These are phyloP conservation scores for Deroplatys truncata DNA, from an alignment of 2,888 invertebrate species.

Conservation along the genomic window DNA sequence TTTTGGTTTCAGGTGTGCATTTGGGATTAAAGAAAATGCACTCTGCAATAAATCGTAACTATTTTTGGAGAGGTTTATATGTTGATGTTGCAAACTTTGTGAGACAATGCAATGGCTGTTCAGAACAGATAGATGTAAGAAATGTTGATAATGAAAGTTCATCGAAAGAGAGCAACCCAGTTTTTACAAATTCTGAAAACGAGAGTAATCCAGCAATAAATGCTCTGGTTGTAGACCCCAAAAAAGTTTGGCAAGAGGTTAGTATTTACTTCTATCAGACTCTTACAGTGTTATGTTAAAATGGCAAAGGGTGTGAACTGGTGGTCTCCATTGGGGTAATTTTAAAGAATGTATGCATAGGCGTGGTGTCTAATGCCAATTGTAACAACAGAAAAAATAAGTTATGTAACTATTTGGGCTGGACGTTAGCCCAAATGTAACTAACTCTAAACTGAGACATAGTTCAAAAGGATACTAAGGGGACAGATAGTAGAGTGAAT, in stretches of 20 bases:
- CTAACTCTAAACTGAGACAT: no score
- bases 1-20: constrained; percentile 34
- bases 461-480: no score
- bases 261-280: background rate
- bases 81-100: constrained; percentile 35
- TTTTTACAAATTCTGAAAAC: background rate
- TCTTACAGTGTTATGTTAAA: background rate
- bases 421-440: no score
- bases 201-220: background rate
- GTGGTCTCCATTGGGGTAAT: no score
- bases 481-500: no score
- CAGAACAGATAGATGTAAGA: constrained; percentile 24
- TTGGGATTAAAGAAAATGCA: constrained; percentile 36
- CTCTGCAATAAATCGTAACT: constrained; percentile 29
- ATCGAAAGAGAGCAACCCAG: background rate
- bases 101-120: constrained; percentile 33
- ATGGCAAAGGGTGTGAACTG: no score
- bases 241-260: constrained; percentile 23
- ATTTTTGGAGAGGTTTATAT: constrained; percentile 37
- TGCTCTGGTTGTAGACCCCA: background rate
- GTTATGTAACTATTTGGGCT: no score
- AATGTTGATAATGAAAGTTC: background rate
- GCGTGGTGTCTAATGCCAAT: no score
- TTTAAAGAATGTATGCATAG: no score
- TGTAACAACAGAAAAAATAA: no score